phyloP scores from a whole-genome alignment of 2,797 vertebrate species.

The Microcaecilia unicolor region DNA sequence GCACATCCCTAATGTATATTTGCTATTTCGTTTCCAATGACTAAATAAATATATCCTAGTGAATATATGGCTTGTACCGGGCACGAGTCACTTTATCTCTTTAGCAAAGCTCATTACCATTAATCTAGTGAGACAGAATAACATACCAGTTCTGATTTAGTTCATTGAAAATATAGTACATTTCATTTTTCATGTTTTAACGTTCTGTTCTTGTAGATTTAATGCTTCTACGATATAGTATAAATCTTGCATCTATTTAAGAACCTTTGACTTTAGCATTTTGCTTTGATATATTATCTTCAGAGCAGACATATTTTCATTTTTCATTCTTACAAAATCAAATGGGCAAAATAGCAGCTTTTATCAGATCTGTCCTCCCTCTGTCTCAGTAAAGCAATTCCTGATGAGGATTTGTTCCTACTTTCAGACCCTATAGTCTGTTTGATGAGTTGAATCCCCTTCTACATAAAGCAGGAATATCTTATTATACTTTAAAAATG shows the following conservation, averaged over 20 bases:
- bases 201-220: slow-evolving; percentile 42
- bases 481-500: too few relatives aligned
- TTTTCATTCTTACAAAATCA: too few relatives aligned
- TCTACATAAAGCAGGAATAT: too few relatives aligned
- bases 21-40: too few relatives aligned
- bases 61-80: neutral
- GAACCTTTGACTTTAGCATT: slow-evolving; percentile 38
- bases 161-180: slow-evolving; percentile 31
- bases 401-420: too few relatives aligned
- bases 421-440: too few relatives aligned
- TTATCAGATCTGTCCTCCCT: too few relatives aligned
- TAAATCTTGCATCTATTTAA: slow-evolving; percentile 39
- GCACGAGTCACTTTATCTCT: neutral
- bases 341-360: too few relatives aligned
- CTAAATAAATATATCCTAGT: neutral
- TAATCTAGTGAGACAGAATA: slow-evolving; percentile 4
- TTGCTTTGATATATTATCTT: slow-evolving; percentile 29
- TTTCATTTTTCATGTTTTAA: slow-evolving; percentile 28
- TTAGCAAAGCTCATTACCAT: neutral
- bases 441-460: too few relatives aligned
- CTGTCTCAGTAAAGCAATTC: too few relatives aligned
- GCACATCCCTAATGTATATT: too few relatives aligned
- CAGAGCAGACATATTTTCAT: slow-evolving; percentile 28
- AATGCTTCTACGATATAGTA: slow-evolving; percentile 35
- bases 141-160: neutral